Conservation (phyloP, 2,113 vertebrate genomes). For the Pollimyrus isidori region DNA sequence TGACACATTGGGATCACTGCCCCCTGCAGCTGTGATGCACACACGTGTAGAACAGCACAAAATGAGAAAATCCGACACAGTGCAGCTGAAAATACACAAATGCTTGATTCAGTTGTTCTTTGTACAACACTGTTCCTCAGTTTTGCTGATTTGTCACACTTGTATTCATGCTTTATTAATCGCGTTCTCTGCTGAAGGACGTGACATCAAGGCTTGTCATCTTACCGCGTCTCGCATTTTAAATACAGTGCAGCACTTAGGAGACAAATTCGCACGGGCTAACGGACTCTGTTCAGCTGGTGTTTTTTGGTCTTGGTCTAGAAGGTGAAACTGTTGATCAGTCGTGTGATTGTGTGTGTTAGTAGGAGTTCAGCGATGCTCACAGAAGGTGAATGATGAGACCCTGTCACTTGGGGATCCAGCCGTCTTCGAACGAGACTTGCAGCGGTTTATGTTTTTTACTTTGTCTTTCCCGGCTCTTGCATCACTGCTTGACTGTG, state of each 20-base stretch:
- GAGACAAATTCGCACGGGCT: not conserved
- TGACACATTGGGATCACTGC: not conserved
- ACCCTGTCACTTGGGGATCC: not conserved
- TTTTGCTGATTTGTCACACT: not conserved
- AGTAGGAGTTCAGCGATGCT: not conserved
- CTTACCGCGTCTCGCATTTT: not conserved
- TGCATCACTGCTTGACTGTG: not conserved
- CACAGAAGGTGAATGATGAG: not conserved
- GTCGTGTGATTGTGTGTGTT: not conserved
- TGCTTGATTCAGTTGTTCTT: not conserved
- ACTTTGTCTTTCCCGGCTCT: not conserved
- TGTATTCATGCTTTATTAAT: not conserved
- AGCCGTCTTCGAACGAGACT: not conserved
- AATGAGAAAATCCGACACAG: not conserved
- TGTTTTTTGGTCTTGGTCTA: not conserved
- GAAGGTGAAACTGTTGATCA: not conserved
- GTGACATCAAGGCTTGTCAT: not conserved
- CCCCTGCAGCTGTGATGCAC: not conserved
- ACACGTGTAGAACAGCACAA: not conserved
- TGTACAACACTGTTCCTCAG: not conserved
- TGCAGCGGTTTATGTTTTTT: not conserved
- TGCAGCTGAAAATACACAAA: not conserved
- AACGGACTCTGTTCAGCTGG: not conserved
- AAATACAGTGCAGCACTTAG: not conserved
- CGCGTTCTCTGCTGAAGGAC: not conserved